Percentiles rank a stretch among this genome's conserved stretches.
Conservation (phyloP, 2,797 vertebrate genomes). For the Anabacerthia variegaticeps region DNA sequence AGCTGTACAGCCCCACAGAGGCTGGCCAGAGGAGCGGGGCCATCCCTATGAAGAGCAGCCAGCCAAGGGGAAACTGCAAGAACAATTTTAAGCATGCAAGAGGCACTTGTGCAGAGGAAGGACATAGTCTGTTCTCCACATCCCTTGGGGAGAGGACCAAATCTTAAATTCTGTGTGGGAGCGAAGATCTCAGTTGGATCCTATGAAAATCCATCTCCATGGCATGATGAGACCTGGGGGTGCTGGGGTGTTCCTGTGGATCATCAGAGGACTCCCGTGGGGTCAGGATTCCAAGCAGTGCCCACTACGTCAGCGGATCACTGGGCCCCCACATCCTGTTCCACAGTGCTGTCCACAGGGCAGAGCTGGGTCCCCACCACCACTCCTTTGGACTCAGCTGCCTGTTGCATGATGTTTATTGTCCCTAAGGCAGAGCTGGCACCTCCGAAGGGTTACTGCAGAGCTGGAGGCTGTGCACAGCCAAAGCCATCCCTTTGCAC, state of each 20-base stretch:
- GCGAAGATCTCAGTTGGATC: not conserved
- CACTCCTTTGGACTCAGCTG: accelerated
- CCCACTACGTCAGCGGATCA: not conserved
- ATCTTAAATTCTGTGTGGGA: not conserved
- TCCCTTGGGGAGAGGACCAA: not conserved
- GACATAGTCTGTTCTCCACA: not conserved
- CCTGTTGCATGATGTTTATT: not conserved
- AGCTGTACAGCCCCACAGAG: not conserved
- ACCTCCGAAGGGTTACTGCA: not conserved
- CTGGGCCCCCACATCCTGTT: not conserved
- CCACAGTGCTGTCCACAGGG: accelerated
- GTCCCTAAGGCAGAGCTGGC: not conserved
- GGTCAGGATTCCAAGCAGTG: not conserved
- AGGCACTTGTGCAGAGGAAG: not conserved
- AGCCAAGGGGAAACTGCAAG: not conserved
- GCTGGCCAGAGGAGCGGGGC: accelerated
- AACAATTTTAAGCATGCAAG: not conserved
- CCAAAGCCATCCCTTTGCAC: not conserved
- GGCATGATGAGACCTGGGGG: not conserved
- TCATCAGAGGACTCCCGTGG: not conserved
- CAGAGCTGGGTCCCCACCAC: not conserved
- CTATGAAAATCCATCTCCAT: not conserved
- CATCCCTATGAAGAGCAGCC: not conserved
- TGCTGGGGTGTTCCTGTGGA: not conserved
- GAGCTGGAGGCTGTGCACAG: not conserved